Base-by-base conservation (phyloP, 2,797 vertebrate genomes). In the Gymnothorax reevesii region DNA sequence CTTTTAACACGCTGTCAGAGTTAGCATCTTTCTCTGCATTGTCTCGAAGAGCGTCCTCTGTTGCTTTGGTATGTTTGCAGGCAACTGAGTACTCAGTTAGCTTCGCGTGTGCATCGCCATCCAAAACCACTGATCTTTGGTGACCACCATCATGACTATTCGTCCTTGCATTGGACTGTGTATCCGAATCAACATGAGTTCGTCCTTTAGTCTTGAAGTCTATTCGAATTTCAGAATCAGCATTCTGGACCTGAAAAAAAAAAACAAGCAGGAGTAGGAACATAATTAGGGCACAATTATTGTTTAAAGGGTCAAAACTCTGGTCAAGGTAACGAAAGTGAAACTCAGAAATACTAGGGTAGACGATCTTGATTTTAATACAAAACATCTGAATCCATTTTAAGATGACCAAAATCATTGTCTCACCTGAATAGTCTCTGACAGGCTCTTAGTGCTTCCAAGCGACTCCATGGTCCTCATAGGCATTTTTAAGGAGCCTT, bases 1-100 rank as follows among this genome's bases (percentile, higher is more conserved):
- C 73, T 85, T 85, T 91, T 89, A 83, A n/a, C 27, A 90, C 85
- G 20, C 82, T 52, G 60, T 77, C 87, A 54, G 60, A 75, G 55
- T 59, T 1, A 20, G 59, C 85, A 59, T 64, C 84, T 84, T 49
- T 49, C 27, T 66, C 33, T 84, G 42, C 59, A n/a, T 82, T 87
- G 66, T 85, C 90, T 3, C 17, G 7, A 80, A 49, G n/a, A 83
- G 83, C 49, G 8, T 33, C 71, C 64, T 88, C 89, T 4, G 85
- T 22, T 83, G 84, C n/a, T 91, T 91, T 91, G 86, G 88, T 89
- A 13, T 75, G 88, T 55, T 87, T 73, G 73, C 4, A 83, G 22
- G 89, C 89, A 82, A 83, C 20, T 57, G 73, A 82, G 59, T 10
- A 57, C 20, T 77, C 83, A 4, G 49, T 42, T 6, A 89, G 89